Conservation (phyloP, 37 sponge, comb jelly and placozoan genomes). For the Theonella swinhoei region DNA sequence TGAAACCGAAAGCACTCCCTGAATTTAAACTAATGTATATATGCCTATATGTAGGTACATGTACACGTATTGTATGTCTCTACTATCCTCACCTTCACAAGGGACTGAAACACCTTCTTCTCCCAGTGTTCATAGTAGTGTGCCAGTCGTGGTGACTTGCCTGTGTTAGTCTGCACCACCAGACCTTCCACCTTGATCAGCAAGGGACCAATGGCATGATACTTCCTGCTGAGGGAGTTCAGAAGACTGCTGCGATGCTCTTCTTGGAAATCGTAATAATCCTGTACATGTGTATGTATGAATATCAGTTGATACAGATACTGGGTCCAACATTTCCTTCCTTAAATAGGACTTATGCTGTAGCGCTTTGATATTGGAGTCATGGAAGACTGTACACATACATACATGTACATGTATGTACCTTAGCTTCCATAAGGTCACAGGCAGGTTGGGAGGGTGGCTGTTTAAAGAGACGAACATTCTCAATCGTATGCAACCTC, state of each 20-base stretch:
- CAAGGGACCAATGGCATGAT: constrained; percentile 95
- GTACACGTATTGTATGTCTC: neutral
- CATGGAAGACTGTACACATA: neutral
- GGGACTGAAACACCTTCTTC: constrained; percentile 78
- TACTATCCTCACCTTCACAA: constrained; percentile 56
- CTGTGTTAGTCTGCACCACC: constrained; percentile 92
- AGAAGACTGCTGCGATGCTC: constrained; percentile 54
- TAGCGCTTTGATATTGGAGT: neutral
- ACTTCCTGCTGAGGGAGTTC: constrained; percentile 82
- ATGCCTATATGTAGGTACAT: neutral
- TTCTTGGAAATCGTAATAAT: constrained; percentile 91
- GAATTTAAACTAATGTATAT: neutral
- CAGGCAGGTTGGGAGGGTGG: constrained; percentile 74
- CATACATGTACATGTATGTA: constrained; percentile 22
- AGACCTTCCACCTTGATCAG: constrained; percentile 98
- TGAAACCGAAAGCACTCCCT: no score
- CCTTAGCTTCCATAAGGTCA: constrained; percentile 89
- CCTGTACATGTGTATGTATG: constrained; percentile 40
- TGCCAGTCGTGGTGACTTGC: constrained; percentile 76
- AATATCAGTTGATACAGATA: neutral
- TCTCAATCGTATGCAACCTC: constrained; percentile 84
- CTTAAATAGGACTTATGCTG: neutral
- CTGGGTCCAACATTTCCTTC: neutral
- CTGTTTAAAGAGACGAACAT: constrained; percentile 79
- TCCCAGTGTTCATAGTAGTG: constrained; percentile 96